A percentile compares a stretch with the other conserved stretches of the same genome.
These are phyloP conservation scores for Rhipidura dahli DNA, from an alignment of 2,113 vertebrate genomes.

Conservation along the genomic window DNA sequence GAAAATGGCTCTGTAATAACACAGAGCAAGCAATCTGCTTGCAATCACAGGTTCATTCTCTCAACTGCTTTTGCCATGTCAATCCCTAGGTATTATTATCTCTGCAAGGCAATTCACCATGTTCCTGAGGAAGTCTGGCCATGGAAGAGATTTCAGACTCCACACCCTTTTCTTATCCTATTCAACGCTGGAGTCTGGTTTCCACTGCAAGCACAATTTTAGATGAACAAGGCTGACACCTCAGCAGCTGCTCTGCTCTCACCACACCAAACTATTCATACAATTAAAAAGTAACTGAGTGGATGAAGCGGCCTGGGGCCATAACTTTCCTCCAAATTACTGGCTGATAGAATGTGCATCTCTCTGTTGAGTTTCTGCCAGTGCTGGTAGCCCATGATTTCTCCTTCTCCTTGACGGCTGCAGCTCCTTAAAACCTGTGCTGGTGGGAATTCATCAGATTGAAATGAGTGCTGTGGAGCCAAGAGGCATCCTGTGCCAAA, in stretches of 20 bases:
- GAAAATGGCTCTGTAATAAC: constrained; percentile 23
- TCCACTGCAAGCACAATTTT: background rate
- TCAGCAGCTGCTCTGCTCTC: background rate
- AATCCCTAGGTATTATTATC: background rate
- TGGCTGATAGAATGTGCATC: background rate
- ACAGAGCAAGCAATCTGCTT: background rate
- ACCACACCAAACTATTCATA: background rate
- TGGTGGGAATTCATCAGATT: background rate
- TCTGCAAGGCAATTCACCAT: background rate
- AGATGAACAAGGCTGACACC: background rate
- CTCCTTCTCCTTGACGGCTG: background rate
- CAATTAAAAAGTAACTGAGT: background rate
- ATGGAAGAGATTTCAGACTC: background rate
- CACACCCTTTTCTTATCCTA: background rate
- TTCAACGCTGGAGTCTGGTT: background rate
- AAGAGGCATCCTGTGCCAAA: background rate
- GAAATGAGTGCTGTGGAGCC: background rate
- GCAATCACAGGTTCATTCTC: constrained; percentile 7
- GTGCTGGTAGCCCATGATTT: background rate
- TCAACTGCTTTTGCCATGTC: constrained; percentile 31
- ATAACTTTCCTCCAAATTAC: background rate
- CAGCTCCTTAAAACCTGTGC: background rate
- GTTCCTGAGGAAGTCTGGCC: constrained; percentile 28
- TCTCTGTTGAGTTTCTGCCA: background rate
- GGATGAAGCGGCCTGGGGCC: background rate